Base-by-base conservation (phyloP, 53 echinoderm and acorn worm genomes). In the Glandiceps talaboti region DNA sequence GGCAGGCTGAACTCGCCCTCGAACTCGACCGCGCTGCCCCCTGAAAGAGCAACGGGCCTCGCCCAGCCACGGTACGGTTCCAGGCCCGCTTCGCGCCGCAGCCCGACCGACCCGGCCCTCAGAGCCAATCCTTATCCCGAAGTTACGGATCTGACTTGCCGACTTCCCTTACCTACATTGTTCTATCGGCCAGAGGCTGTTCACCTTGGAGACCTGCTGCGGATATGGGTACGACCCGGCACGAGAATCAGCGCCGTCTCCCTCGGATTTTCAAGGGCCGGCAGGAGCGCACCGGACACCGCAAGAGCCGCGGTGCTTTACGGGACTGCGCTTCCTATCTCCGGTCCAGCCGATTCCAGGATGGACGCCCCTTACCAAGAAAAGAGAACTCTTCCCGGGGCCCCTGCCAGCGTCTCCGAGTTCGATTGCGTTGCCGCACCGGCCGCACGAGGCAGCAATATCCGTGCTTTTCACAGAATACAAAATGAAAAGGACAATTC, bases 311-410 rank as follows among this genome's bases (percentile, higher is more conserved):
- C 30, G 79, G 32, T 78, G 79, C 79, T 78, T 78, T 78, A 31
- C 79, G 79, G 73, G 81, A 14, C 79, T 26, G 32, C 29, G 27
- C 6, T 25, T 73, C 81, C 73, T 80, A 79, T 79, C 85, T 85
- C 79, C 82, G 91, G 74, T 73, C 88, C 30, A 91, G 74, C 85
- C 76, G 81, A 80, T 85, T 85, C 81, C 87, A 83, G 83, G 84
- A 74, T 32, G 75, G 77, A 79, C 84, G 84, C 85, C 80, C 86
- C 86, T 85, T 88, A 85, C 76, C 74, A 84, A 91, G 88, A 83
- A 85, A 88, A 91, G 91, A 91, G 79, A 88, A 91, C 91, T 91
- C 87, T 90, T 86, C 91, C 91, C 86, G 86, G 91, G 91, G 88
- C 90, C 81, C 91, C 91, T 78, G 91, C 85, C 88, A 80, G 85